Evolutionary conservation across 1,140 invertebrate genomes (phyloP).

Genomic region (Zaprionus gabonicus): DNA sequence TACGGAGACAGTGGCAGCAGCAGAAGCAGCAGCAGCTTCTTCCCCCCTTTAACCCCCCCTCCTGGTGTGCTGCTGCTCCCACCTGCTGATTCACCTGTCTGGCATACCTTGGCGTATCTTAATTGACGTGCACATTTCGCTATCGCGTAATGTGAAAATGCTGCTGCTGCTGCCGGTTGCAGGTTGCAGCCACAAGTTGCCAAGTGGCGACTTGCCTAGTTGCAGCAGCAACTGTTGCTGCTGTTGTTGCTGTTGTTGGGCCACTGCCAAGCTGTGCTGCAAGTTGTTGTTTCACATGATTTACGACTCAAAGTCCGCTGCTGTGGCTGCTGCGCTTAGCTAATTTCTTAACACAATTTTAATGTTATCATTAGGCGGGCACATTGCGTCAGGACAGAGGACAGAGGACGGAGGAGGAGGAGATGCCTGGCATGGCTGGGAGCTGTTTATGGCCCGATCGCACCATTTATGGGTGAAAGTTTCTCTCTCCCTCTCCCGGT

Average conservation of each 20-base stretch:
- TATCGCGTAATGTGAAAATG: constrained; percentile 82
- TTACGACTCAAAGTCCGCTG: constrained; percentile 60
- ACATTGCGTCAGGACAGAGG: constrained; percentile 59
- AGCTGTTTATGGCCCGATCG: constrained; percentile 55
- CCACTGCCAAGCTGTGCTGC: constrained; percentile 15
- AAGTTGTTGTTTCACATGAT: constrained; percentile 63
- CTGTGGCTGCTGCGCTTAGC: constrained; percentile 37
- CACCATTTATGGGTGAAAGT: constrained; percentile 78
- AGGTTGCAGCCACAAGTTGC: constrained; percentile 27
- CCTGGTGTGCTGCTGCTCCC: not conserved
- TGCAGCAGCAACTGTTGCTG: constrained; percentile 1
- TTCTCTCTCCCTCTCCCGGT: constrained; percentile 38
- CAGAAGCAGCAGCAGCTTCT: constrained; percentile 7
- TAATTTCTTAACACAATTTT: constrained; percentile 83
- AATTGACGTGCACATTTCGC: constrained; percentile 83
- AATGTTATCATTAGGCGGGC: constrained; percentile 80
- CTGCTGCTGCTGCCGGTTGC: constrained; percentile 45
- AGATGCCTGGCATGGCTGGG: not conserved
- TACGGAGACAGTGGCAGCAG: constrained; percentile 52
- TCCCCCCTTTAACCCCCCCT: not conserved
- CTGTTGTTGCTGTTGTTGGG: constrained; percentile 8
- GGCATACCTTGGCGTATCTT: constrained; percentile 79
- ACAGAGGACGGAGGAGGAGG: not conserved
- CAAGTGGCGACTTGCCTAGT: constrained; percentile 10
- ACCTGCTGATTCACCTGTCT: constrained; percentile 70